Percentiles rank a stretch among this genome's conserved stretches.
Evolutionary conservation across 2,888 invertebrate species (phyloP).

Genomic region (Volucella inanis): DNA sequence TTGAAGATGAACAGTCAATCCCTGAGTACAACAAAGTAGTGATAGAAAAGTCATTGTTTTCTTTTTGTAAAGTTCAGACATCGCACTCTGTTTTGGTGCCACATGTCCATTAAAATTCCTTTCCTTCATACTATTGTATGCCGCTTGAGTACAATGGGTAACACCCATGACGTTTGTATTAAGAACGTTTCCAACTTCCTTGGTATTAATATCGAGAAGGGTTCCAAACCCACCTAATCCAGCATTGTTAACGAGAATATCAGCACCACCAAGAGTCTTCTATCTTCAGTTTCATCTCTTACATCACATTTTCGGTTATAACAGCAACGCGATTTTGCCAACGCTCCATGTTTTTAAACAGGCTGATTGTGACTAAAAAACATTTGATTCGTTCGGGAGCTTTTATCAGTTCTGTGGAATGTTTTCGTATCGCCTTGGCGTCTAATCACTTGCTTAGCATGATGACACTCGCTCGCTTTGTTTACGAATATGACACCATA

Average conservation of each 20-base stretch:
- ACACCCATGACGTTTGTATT: constrained; percentile 82
- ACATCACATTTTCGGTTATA: constrained; percentile 86
- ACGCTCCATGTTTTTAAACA: constrained; percentile 79
- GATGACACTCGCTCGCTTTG: too few relatives aligned
- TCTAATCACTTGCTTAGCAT: too few relatives aligned
- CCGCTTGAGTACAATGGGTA: constrained; percentile 82
- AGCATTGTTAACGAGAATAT: constrained; percentile 85
- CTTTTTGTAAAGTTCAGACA: too few relatives aligned
- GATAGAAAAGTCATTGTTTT: too few relatives aligned
- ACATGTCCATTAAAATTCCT: constrained; percentile 82
- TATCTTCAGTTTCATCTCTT: constrained; percentile 83
- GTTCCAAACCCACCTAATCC: constrained; percentile 29
- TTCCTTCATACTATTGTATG: constrained; percentile 82
- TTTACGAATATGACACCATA: too few relatives aligned
- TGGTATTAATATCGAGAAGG: constrained; percentile 44
- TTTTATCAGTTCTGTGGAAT: too few relatives aligned
- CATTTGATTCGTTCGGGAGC: too few relatives aligned
- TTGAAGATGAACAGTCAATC: too few relatives aligned
- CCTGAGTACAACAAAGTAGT: too few relatives aligned
- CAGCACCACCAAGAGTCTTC: constrained; percentile 83
- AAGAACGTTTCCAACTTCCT: constrained; percentile 77
- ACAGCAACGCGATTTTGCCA: constrained; percentile 85
- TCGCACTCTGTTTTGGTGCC: too few relatives aligned
- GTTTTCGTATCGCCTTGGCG: too few relatives aligned
- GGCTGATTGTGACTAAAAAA: too few relatives aligned